Conservation (phyloP, 30 jellyfish, hydroid and myxozoan species). For the Chironex yamaguchii region DNA sequence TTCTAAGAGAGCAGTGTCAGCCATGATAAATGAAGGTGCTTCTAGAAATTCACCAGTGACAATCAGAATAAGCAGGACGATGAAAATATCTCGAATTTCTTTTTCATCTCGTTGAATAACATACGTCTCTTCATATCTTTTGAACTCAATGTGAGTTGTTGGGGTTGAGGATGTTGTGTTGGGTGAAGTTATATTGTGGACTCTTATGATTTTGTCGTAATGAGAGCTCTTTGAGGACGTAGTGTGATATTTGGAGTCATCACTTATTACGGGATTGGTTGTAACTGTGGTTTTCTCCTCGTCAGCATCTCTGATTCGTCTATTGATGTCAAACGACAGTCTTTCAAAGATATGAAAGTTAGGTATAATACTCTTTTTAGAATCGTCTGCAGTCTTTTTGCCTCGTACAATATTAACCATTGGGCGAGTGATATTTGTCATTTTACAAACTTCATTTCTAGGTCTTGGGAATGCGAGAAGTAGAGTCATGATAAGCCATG, state of each 20-base stretch:
- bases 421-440: constrained; percentile 57
- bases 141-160: not conserved
- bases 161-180: not conserved
- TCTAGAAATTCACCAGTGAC: constrained; percentile 97
- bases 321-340: not conserved
- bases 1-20: constrained; percentile 95
- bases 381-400: not conserved
- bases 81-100: constrained; percentile 80
- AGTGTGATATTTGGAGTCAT: not conserved
- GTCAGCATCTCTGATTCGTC: not conserved
- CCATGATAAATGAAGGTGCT: constrained; percentile 98
- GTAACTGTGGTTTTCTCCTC: not conserved
- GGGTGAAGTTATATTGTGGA: not conserved
- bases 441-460: constrained; percentile 77
- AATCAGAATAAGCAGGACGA: constrained; percentile 76
- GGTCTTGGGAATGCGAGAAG: constrained; percentile 97
- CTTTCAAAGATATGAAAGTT: not conserved
- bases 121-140: too few relatives aligned
- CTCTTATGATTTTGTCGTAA: not conserved
- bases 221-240: not conserved
- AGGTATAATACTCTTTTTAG: not conserved
- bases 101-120: constrained; percentile 78
- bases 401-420: not conserved
- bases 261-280: not conserved
- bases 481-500: constrained; percentile 98